Evolutionary conservation across 1,140 invertebrate species (phyloP).

Genomic region (Eurosta solidaginis): DNA sequence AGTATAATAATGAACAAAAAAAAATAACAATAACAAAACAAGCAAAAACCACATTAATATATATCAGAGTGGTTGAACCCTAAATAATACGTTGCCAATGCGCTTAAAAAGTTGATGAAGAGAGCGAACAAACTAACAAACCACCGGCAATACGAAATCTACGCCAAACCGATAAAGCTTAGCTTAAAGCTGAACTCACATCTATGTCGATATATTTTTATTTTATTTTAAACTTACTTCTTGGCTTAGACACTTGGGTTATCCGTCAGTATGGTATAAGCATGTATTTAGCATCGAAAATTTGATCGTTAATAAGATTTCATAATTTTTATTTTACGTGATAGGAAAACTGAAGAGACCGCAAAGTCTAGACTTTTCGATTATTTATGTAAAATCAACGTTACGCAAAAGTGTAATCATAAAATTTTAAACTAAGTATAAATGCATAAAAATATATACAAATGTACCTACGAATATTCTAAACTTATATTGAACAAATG

Average conservation of each 20-base stretch:
- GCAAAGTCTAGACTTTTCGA: constrained; percentile 25
- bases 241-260: neutral
- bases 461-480: no score
- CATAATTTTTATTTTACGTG: constrained; percentile 24
- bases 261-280: neutral
- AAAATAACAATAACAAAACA: neutral
- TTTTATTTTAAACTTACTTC: neutral
- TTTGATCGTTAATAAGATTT: constrained; percentile 1
- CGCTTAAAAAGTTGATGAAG: neutral
- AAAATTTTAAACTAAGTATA: neutral
- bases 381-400: neutral
- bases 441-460: no score
- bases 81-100: neutral
- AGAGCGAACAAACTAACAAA: no score
- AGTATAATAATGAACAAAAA: no score
- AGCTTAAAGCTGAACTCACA: neutral
- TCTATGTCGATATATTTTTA: no score
- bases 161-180: neutral
- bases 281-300: neutral
- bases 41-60: no score
- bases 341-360: neutral
- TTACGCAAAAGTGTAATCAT: no score
- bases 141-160: neutral
- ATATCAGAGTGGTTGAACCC: neutral
- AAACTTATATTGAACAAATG: no score